Percentiles rank a stretch among this genome's conserved stretches.
phyloP scores from a whole-genome alignment of 2,797 vertebrate genomes.

The Trachops cirrhosus region DNA sequence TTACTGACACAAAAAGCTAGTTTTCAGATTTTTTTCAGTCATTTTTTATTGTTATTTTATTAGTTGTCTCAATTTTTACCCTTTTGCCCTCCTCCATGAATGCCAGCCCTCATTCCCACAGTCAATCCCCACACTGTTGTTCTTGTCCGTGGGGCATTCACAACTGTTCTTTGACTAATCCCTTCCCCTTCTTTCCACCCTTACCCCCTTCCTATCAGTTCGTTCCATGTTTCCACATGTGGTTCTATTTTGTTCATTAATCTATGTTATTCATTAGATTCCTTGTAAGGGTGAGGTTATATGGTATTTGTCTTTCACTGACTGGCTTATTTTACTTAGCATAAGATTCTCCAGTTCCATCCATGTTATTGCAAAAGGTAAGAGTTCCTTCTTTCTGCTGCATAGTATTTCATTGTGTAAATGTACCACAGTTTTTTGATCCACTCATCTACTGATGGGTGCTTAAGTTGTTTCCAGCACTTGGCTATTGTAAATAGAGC shows the following conservation, averaged over 20 bases:
- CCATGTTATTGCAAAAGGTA: neutral
- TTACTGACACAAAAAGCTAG: neutral
- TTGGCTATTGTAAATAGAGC: neutral
- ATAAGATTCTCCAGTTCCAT: neutral
- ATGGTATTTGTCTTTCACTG: neutral
- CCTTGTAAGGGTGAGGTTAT: neutral
- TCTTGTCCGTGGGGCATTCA: neutral
- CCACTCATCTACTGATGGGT: neutral
- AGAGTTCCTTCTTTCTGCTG: neutral
- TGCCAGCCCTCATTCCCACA: neutral
- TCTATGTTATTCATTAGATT: neutral
- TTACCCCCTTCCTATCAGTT: neutral
- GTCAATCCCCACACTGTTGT: neutral
- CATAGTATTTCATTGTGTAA: neutral
- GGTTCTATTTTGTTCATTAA: neutral
- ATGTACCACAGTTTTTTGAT: neutral
- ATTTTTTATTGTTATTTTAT: neutral
- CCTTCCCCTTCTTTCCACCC: neutral
- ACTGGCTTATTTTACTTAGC: neutral
- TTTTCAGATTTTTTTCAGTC: neutral
- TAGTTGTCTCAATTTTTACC: neutral
- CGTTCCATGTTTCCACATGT: neutral
- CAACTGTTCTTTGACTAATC: neutral
- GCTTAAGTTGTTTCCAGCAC: neutral
- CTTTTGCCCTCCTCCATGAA: neutral